phyloP scores from a whole-genome alignment of 2,888 invertebrate species.

The Tetanocera ferruginea region DNA sequence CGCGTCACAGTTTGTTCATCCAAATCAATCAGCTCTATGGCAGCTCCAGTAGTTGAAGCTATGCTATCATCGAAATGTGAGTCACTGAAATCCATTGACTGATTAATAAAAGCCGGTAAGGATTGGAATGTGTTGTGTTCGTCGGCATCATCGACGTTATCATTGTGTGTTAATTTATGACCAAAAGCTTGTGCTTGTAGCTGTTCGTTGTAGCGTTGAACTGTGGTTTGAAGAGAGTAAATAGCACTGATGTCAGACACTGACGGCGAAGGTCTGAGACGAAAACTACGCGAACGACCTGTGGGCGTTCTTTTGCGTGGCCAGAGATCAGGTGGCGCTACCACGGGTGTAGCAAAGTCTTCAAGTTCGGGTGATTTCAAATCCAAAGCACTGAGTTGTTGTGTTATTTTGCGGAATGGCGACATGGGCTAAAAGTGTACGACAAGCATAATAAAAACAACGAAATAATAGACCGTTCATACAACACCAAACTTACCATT shows the following conservation, averaged over 20 bases:
- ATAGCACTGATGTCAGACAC: constrained; percentile 66
- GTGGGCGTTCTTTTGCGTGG: constrained; percentile 68
- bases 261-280: constrained; percentile 53
- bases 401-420: constrained; percentile 82
- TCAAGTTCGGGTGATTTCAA: constrained; percentile 80
- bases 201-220: constrained; percentile 66
- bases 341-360: constrained; percentile 78
- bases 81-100: constrained; percentile 54
- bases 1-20: constrained; percentile 44
- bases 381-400: constrained; percentile 81
- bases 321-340: constrained; percentile 78
- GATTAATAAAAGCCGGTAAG: constrained; percentile 55
- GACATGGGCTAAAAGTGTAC: constrained; percentile 73
- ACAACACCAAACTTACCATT: constrained; percentile 54
- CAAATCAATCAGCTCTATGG: constrained; percentile 53
- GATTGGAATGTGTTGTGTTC: constrained; percentile 60
- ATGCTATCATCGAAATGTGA: constrained; percentile 54
- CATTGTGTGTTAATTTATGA: constrained; percentile 2
- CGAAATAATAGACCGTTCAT: background rate
- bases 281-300: constrained; percentile 63
- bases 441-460: background rate
- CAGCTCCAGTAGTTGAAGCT: constrained; percentile 17
- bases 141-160: constrained; percentile 24
- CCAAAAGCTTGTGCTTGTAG: constrained; percentile 48
- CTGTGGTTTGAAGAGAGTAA: constrained; percentile 64